Conservation (phyloP, 2,113 vertebrate genomes). For the Archocentrus centrarchus region DNA sequence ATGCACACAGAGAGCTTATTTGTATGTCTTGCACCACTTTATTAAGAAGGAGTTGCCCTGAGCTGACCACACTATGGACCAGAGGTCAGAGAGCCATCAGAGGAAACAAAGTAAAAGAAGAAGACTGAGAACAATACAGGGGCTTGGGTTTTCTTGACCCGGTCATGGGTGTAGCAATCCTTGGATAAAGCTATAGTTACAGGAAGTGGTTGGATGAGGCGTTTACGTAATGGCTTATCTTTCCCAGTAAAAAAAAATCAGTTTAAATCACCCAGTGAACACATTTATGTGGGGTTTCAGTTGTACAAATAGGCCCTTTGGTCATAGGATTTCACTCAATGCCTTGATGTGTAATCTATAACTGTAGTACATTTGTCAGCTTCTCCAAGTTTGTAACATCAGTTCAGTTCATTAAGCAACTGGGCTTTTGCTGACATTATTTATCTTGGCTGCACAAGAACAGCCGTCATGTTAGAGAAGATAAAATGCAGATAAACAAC, state of each 20-base stretch:
- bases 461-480: not conserved
- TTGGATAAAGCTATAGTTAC: constrained; percentile 14
- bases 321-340: not conserved
- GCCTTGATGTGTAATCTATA: not conserved
- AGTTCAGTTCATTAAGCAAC: not conserved
- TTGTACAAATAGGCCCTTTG: constrained; percentile 1
- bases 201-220: not conserved
- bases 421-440: not conserved
- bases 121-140: constrained; percentile 1
- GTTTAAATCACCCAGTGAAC: not conserved
- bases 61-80: not conserved
- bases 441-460: not conserved
- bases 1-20: not conserved
- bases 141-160: constrained; percentile 1
- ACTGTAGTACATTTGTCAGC: not conserved
- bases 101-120: not conserved
- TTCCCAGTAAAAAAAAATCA: constrained; percentile 4
- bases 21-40: not conserved
- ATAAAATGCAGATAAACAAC: constrained; percentile 5
- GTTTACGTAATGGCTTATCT: not conserved
- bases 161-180: not conserved
- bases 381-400: not conserved
- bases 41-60: not conserved
- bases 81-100: constrained; percentile 7
- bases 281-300: not conserved